phyloP scores from a whole-genome alignment of 2,797 vertebrate genomes.

The Otus scops region DNA sequence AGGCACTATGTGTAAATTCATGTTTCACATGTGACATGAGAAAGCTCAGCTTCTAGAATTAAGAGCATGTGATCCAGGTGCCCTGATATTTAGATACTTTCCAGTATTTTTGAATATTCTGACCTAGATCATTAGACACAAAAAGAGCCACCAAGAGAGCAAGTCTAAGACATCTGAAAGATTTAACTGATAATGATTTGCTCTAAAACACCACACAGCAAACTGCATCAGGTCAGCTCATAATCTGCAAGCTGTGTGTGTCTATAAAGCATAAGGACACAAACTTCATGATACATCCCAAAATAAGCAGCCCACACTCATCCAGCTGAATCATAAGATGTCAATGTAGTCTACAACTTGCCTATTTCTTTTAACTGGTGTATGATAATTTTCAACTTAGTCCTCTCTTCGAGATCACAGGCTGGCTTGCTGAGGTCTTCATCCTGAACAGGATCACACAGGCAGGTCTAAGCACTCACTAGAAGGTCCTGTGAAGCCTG shows the following conservation, averaged over 20 bases:
- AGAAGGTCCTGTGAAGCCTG: neutral
- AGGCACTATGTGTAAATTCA: neutral
- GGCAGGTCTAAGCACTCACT: neutral
- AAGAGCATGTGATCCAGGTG: neutral
- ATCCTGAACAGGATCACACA: neutral
- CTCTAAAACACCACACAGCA: neutral
- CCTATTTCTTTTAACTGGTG: neutral
- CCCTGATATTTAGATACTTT: neutral
- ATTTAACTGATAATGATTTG: neutral
- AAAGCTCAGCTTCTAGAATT: neutral
- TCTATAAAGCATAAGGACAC: neutral
- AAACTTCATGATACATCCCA: neutral
- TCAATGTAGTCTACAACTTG: neutral
- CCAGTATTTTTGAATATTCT: neutral
- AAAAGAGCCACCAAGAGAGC: neutral
- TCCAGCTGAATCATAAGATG: neutral
- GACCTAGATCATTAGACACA: neutral
- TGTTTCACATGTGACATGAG: neutral
- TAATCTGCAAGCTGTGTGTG: neutral
- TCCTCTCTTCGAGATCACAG: neutral
- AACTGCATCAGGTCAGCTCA: neutral
- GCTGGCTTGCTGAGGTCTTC: neutral
- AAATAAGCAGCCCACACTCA: neutral
- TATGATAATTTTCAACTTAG: neutral
- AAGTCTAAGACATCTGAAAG: neutral